Evolutionary conservation across 1,140 invertebrate species (phyloP).

Genomic region (Chironomus striatipennis): DNA sequence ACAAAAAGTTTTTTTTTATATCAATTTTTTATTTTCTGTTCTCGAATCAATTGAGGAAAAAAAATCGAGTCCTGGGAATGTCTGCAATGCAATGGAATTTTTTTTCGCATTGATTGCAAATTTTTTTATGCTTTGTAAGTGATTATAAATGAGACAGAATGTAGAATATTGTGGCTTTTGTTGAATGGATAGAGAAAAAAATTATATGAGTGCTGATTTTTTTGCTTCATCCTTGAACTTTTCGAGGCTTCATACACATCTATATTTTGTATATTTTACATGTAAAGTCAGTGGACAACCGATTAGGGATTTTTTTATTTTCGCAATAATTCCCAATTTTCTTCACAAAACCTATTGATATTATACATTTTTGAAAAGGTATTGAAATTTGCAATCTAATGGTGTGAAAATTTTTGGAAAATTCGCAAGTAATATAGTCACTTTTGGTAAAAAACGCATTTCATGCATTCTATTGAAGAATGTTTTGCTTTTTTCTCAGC

Average conservation of each 20-base stretch:
- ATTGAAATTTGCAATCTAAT: too few species aligned
- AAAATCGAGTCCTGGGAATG: background rate
- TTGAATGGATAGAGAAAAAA: too few species aligned
- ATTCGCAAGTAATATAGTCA: too few species aligned
- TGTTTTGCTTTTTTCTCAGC: too few species aligned
- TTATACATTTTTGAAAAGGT: too few species aligned
- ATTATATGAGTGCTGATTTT: background rate
- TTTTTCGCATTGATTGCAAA: background rate
- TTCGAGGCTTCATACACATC: conserved; percentile 6
- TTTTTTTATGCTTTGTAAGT: conserved; percentile 7
- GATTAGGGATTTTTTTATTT: too few species aligned
- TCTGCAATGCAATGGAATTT: conserved; percentile 18
- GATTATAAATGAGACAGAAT: background rate
- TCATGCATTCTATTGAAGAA: too few species aligned
- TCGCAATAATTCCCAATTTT: too few species aligned
- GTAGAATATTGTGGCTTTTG: background rate
- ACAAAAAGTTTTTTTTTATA: background rate
- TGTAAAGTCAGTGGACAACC: too few species aligned
- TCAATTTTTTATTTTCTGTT: background rate
- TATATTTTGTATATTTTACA: background rate
- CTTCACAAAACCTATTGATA: too few species aligned
- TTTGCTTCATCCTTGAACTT: background rate
- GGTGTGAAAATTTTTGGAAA: too few species aligned
- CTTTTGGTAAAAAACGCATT: too few species aligned
- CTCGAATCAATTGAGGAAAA: background rate